These are phyloP conservation scores for Colletes gigas DNA, from an alignment of 1,140 invertebrate species.

Conservation along the genomic window DNA sequence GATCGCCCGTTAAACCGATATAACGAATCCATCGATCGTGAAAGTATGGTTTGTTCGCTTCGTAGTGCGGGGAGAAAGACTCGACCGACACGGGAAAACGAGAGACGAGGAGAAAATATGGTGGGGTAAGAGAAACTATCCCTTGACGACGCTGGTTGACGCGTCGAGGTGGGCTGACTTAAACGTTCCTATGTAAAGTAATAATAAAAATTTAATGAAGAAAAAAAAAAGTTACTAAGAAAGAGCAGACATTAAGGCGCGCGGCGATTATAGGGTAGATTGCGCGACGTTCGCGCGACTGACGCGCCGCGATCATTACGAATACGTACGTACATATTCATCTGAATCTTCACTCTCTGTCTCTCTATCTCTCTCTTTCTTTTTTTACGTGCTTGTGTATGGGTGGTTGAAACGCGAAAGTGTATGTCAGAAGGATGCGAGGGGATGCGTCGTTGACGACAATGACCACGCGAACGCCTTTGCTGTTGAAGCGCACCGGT, in stretches of 20 bases:
- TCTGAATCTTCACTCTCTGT: slow-evolving; percentile 63
- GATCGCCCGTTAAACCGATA: not conserved
- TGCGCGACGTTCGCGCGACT: slow-evolving; percentile 55
- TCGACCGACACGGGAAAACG: not conserved
- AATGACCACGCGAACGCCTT: not conserved
- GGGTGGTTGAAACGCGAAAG: slow-evolving; percentile 30
- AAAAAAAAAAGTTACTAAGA: slow-evolving; percentile 70
- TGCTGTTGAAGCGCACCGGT: not conserved
- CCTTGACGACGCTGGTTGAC: slow-evolving; percentile 56
- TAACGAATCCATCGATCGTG: not conserved
- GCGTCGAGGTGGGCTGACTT: slow-evolving; percentile 76
- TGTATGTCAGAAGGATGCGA: slow-evolving; percentile 17
- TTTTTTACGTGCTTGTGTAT: slow-evolving; percentile 58
- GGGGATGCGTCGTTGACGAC: not conserved
- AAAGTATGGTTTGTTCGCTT: not conserved
- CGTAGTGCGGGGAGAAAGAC: not conserved
- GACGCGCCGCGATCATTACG: slow-evolving; percentile 65
- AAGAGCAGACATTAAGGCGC: slow-evolving; percentile 52
- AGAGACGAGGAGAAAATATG: not conserved
- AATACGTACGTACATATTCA: slow-evolving; percentile 74
- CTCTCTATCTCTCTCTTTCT: slow-evolving; percentile 64
- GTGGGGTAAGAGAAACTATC: slow-evolving; percentile 10
- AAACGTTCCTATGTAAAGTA: slow-evolving; percentile 82
- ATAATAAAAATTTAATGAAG: slow-evolving; percentile 77
- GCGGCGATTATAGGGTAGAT: slow-evolving; percentile 55